phyloP scores from a whole-genome alignment of 1,140 invertebrate genomes.

The Alviniconcha marisindica region DNA sequence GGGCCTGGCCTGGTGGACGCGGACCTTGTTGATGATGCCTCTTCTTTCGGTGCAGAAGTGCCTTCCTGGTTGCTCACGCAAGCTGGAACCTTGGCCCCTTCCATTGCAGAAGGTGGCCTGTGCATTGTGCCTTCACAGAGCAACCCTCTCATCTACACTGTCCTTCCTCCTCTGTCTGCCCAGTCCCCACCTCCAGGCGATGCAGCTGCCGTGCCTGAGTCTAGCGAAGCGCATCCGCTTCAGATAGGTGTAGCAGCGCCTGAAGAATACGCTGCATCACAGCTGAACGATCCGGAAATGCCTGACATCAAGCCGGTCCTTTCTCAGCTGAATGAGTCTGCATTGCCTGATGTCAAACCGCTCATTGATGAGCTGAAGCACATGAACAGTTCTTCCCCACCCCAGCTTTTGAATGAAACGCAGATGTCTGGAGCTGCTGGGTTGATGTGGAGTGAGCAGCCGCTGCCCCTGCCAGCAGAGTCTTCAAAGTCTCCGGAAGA shows the following conservation, averaged over 20 bases:
- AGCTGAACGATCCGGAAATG: neutral
- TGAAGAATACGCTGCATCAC: too few species aligned
- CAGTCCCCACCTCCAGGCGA: neutral
- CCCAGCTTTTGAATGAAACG: neutral
- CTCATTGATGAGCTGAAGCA: neutral
- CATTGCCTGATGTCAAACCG: neutral
- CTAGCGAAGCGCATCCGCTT: neutral
- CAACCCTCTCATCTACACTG: neutral
- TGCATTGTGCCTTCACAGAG: neutral
- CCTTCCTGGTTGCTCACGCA: neutral
- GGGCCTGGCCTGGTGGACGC: neutral
- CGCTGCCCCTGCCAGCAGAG: neutral
- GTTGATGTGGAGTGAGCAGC: neutral
- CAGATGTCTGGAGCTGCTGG: neutral
- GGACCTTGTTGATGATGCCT: neutral
- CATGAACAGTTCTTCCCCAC: neutral
- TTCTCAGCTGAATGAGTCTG: neutral
- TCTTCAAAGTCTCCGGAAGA: neutral
- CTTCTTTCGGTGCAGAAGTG: neutral
- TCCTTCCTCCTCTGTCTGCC: neutral
- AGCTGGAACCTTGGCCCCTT: neutral
- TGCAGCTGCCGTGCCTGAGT: neutral
- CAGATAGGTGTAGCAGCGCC: neutral
- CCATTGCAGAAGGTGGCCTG: too few species aligned
- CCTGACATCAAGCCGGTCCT: neutral